phyloP scores from a whole-genome alignment of 2,797 vertebrate species.

The Lepilemur ruficaudatus region DNA sequence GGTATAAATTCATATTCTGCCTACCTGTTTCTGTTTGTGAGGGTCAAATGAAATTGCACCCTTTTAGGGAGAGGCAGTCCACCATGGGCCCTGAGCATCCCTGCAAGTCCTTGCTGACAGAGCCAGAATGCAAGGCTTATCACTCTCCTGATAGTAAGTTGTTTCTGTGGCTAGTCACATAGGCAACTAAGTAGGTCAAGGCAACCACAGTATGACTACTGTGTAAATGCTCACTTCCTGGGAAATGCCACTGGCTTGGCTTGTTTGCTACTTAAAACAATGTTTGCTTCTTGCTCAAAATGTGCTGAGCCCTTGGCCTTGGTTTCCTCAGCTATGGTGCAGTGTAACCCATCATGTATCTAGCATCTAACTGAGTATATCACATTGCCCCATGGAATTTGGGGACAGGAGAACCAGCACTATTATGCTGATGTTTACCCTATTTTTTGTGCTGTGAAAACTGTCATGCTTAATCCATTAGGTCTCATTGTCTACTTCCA shows the following conservation, averaged over 20 bases:
- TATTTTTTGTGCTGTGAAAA: not conserved
- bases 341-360: not conserved
- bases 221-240: not conserved
- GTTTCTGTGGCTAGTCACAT: constrained; percentile 42
- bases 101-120: not conserved
- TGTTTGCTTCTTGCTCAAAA: not conserved
- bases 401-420: not conserved
- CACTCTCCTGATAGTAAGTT: not conserved
- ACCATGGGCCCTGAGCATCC: not conserved
- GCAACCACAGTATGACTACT: not conserved
- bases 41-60: not conserved
- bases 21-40: not conserved
- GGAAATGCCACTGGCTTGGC: not conserved
- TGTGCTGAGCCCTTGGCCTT: not conserved
- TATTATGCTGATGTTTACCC: not conserved
- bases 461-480: not conserved
- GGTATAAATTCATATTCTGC: not conserved
- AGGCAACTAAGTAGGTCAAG: constrained; percentile 42
- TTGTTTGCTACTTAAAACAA: not conserved
- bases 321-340: not conserved
- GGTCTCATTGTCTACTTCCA: not conserved
- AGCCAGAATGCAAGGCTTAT: not conserved
- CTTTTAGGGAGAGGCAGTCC: not conserved
- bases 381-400: not conserved
- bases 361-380: not conserved